These are phyloP conservation scores for Penaeus vannamei DNA, from an alignment of 1,140 invertebrate genomes.

Conservation along the genomic window DNA sequence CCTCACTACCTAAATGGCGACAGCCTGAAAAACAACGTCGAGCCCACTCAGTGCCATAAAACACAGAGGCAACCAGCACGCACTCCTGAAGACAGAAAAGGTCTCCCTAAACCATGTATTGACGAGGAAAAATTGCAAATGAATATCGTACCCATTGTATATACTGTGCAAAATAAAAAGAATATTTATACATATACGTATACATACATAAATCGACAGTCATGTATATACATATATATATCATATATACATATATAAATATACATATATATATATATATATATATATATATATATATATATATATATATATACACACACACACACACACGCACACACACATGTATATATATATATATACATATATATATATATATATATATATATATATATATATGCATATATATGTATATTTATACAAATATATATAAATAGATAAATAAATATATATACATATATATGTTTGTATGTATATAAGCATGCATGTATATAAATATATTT, in stretches of 20 bases:
- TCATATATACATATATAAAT: background rate
- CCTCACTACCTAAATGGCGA: too few relatives aligned
- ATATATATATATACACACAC: too few relatives aligned
- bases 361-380: too few relatives aligned
- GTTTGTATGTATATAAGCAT: background rate
- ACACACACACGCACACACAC: background rate
- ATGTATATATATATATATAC: too few relatives aligned
- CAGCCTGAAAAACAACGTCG: too few relatives aligned
- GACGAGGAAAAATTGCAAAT: background rate
- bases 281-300: background rate
- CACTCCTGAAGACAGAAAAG: background rate
- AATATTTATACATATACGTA: background rate
- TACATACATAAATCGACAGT: conserved; percentile 7
- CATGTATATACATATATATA: conserved; percentile 14
- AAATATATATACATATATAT: conserved; percentile 22
- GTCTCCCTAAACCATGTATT: background rate
- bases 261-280: background rate
- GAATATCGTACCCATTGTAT: background rate
- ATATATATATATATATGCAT: conserved; percentile 1
- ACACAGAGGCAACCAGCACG: too few relatives aligned
- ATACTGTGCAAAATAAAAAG: background rate
- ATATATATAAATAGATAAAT: background rate
- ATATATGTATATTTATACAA: background rate
- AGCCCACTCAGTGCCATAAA: too few relatives aligned
- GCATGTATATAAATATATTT: background rate